phyloP scores from a whole-genome alignment of 2,113 vertebrate species.

The Naja naja region DNA sequence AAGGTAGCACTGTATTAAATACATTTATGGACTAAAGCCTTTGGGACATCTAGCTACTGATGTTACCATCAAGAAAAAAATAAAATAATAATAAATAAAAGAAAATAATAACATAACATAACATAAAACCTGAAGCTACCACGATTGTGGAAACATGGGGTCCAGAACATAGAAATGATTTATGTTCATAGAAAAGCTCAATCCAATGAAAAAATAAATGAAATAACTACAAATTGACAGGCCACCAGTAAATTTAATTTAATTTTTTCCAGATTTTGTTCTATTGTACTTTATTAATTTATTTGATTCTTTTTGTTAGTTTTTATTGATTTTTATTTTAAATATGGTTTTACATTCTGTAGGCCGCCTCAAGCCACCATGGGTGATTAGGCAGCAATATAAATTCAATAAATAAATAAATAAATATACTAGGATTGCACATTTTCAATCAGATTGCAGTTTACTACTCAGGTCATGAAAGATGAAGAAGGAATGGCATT shows the following conservation, averaged over 20 bases:
- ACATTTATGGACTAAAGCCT: background rate
- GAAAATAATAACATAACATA: too few relatives aligned
- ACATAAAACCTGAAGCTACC: background rate
- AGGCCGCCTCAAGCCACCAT: too few relatives aligned
- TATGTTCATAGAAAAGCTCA: background rate
- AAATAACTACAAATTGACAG: background rate
- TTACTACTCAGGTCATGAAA: background rate
- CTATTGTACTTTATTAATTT: too few relatives aligned
- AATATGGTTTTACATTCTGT: too few relatives aligned
- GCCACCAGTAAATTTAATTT: background rate
- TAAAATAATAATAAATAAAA: too few relatives aligned
- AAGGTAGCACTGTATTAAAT: background rate
- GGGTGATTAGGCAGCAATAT: too few relatives aligned
- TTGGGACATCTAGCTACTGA: background rate
- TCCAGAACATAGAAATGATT: background rate
- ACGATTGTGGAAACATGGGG: background rate
- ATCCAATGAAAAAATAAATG: background rate
- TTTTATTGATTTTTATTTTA: too few relatives aligned
- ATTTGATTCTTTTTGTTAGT: too few relatives aligned
- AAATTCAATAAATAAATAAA: too few relatives aligned
- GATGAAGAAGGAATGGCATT: background rate
- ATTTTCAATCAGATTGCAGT: background rate
- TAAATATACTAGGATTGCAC: background rate
- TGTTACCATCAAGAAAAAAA: background rate
- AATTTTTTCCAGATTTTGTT: too few relatives aligned